A percentile compares a stretch with the other conserved stretches of the same genome.
Conservation (phyloP, 2,888 invertebrate species). For the Ariolimax columbianus region DNA sequence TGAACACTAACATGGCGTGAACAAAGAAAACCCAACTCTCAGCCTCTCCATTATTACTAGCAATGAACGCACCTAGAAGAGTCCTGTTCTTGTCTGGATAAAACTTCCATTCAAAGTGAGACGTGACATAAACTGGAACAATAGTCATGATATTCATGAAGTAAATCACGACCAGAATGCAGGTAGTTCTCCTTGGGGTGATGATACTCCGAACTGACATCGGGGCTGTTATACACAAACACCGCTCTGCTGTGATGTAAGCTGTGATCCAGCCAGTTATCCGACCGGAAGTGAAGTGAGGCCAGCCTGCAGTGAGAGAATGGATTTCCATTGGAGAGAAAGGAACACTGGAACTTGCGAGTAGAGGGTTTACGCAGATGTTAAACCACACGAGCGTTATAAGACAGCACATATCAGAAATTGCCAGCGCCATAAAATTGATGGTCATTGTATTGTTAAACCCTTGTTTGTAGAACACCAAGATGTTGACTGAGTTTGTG, state of each 20-base stretch:
- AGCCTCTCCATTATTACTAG: not conserved
- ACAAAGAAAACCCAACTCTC: not conserved
- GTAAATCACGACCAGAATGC: not conserved
- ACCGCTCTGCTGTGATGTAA: constrained; percentile 31
- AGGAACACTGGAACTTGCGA: not conserved
- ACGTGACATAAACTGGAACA: not conserved
- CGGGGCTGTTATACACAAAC: constrained; percentile 1
- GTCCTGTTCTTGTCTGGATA: not conserved
- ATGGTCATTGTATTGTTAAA: constrained; percentile 2
- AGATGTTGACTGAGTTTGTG: constrained; percentile 6
- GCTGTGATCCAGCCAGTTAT: constrained; percentile 25
- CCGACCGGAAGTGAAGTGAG: not conserved
- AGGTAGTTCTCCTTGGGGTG: not conserved
- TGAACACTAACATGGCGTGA: not conserved
- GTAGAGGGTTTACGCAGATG: constrained; percentile 16
- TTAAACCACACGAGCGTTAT: constrained; percentile 11
- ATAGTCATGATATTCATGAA: not conserved
- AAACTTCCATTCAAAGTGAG: not conserved
- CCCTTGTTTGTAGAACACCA: constrained; percentile 21
- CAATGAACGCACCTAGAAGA: not conserved
- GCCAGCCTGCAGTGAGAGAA: not conserved
- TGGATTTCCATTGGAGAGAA: not conserved
- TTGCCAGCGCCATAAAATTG: constrained; percentile 14
- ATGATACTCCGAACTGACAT: not conserved
- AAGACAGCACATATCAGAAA: constrained; percentile 20